Evolutionary conservation across 2,797 vertebrate genomes (phyloP), one percentile per base, ranked within the genome.

Genomic region (Simalia tracyae): DNA sequence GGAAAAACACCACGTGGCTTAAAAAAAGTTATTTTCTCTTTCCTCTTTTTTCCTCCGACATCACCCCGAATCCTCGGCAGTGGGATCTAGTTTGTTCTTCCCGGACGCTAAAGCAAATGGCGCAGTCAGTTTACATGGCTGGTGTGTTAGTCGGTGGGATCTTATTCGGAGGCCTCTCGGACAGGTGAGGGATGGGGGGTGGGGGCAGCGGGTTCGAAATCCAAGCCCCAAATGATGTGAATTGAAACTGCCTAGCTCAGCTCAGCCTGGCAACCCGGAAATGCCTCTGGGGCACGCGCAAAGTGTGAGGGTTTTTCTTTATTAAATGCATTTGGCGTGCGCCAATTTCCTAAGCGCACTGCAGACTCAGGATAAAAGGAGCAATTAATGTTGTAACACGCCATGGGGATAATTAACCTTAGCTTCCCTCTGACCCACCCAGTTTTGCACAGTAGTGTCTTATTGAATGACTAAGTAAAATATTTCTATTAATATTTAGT

Each of bases 61-160:
- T 64, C 31, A 22, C 17, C 9, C 61, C 46, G 50, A 8, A 54
- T 54, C 88, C 76, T 2, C 1, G 89, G 54, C 95, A 99, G 98
- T 99, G 98, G 98, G 91, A 98, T 95, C 96, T 99, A 96, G 98
- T 99, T 95, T 99, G 98, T 42, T 96, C 98, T 28, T 76, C 94
- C 12, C 98, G 96, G 88, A 95, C 90, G 2, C 68, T 98, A 89
- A 97, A 97, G 88, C 96, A 98, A 96, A 98, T 98, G 97, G 97
- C 97, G 28, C 98, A 99, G 92, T 98, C 98, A 0, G 50, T 98
- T 89, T 99, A 98, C 94, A 98, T 99, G 98, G 98, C 97, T 24
- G 98, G 98, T 5, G 98, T 99, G 87, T 97, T 99, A 28, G 68
- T 98, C 56, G 98, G 98, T 64, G 97, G 98, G 0, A 0, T 96